Conservation (phyloP, 2,113 vertebrate genomes). For the Acanthochromis polyacanthus region DNA sequence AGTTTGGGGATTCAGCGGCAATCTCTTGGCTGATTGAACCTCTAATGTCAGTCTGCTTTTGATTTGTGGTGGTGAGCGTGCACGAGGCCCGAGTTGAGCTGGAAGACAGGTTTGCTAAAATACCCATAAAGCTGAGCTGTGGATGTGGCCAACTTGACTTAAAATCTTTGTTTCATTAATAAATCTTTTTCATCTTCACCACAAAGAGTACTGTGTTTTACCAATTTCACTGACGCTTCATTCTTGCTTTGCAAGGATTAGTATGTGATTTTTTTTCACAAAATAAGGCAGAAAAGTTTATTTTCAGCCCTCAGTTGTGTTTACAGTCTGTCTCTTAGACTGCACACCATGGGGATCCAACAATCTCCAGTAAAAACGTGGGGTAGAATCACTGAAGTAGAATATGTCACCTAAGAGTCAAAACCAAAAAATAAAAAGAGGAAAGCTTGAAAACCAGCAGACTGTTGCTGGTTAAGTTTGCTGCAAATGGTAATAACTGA, state of each 20-base stretch:
- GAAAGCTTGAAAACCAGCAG: neutral
- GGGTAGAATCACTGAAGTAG: neutral
- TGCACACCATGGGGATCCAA: neutral
- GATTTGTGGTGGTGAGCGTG: constrained; percentile 38
- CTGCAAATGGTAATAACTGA: neutral
- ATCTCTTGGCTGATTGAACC: constrained; percentile 68
- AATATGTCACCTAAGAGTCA: neutral
- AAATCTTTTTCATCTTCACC: constrained; percentile 16
- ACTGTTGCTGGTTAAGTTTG: constrained; percentile 7
- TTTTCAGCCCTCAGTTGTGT: neutral
- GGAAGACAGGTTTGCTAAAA: constrained; percentile 31
- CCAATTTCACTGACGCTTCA: neutral
- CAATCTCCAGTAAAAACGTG: neutral
- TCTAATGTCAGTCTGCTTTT: constrained; percentile 67
- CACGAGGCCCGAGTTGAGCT: neutral
- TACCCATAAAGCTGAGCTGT: constrained; percentile 36
- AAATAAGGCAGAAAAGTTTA: neutral
- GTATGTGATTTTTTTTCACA: neutral
- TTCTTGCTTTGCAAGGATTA: neutral
- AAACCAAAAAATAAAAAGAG: neutral
- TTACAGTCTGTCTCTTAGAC: neutral
- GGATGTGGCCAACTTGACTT: neutral
- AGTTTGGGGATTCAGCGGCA: constrained; percentile 61
- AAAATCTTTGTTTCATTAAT: neutral
- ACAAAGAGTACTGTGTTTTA: neutral